Percentiles rank a stretch among this genome's conserved stretches.
phyloP scores from a whole-genome alignment of 2,888 invertebrate species.

The Agrotis segetum region DNA sequence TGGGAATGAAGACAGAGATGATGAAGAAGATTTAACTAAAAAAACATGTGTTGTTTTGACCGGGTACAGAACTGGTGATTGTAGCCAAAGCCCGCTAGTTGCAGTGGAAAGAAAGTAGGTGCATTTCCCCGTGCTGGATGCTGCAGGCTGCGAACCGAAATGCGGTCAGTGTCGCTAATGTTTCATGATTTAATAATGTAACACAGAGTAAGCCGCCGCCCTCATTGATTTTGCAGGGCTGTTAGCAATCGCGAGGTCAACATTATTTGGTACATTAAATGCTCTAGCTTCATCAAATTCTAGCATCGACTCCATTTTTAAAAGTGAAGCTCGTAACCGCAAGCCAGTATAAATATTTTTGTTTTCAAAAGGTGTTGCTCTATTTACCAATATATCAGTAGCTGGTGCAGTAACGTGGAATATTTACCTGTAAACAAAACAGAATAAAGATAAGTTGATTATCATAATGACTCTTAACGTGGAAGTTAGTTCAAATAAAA shows the following conservation, averaged over 20 bases:
- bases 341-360: constrained; percentile 23
- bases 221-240: constrained; percentile 53
- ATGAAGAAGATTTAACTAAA: constrained; percentile 34
- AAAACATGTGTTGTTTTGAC: constrained; percentile 73
- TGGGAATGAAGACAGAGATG: constrained; percentile 39
- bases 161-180: constrained; percentile 80
- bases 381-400: constrained; percentile 40
- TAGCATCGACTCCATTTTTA: constrained; percentile 20
- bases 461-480: constrained; percentile 32
- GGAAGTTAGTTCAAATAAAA: constrained; percentile 61
- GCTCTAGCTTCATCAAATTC: not conserved
- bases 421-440: constrained; percentile 75
- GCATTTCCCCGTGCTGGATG: constrained; percentile 84
- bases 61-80: constrained; percentile 63
- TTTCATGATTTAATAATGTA: constrained; percentile 76
- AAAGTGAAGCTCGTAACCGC: constrained; percentile 3
- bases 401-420: constrained; percentile 21
- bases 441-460: constrained; percentile 60
- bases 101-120: constrained; percentile 88
- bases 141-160: constrained; percentile 79
- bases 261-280: not conserved
- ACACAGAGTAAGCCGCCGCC: constrained; percentile 53
- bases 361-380: constrained; percentile 13
- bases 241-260: constrained; percentile 32
- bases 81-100: constrained; percentile 79